Conservation (phyloP, 2,113 vertebrate genomes). For the Alectura lathami region DNA sequence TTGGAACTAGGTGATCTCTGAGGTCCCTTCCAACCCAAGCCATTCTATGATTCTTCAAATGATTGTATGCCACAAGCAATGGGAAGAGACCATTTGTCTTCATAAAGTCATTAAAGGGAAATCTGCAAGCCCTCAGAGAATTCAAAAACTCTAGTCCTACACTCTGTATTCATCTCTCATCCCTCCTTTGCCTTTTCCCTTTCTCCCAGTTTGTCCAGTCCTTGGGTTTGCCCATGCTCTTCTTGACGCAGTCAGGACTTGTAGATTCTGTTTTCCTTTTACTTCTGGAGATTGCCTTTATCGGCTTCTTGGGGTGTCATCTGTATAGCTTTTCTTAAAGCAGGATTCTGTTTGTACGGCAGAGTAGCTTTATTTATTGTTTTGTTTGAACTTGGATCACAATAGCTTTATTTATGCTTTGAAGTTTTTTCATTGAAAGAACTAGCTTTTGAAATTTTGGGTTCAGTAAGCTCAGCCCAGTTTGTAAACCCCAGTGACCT, state of each 20-base stretch:
- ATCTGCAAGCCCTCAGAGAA: not conserved
- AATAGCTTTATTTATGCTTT: not conserved
- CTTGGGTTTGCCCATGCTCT: not conserved
- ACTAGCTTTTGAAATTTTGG: not conserved
- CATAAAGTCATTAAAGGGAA: not conserved
- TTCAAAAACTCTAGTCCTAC: accelerated
- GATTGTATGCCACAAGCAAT: not conserved
- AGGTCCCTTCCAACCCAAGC: too few relatives aligned
- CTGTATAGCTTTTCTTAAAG: not conserved
- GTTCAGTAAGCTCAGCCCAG: not conserved
- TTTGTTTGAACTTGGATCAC: not conserved
- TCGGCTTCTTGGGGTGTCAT: not conserved
- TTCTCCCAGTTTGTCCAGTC: not conserved
- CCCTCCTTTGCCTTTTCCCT: not conserved
- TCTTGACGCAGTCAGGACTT: not conserved
- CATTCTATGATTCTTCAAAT: not conserved
- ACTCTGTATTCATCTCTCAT: not conserved
- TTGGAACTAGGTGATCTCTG: too few relatives aligned
- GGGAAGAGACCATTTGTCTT: not conserved
- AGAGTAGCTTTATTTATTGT: not conserved
- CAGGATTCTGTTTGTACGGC: not conserved
- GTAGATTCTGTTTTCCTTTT: not conserved
- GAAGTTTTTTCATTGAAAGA: not conserved
- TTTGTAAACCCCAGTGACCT: not conserved
- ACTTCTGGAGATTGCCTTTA: not conserved